Evolutionary conservation across 2,113 vertebrate genomes (phyloP).

Genomic region (Myiagra hebetior): DNA sequence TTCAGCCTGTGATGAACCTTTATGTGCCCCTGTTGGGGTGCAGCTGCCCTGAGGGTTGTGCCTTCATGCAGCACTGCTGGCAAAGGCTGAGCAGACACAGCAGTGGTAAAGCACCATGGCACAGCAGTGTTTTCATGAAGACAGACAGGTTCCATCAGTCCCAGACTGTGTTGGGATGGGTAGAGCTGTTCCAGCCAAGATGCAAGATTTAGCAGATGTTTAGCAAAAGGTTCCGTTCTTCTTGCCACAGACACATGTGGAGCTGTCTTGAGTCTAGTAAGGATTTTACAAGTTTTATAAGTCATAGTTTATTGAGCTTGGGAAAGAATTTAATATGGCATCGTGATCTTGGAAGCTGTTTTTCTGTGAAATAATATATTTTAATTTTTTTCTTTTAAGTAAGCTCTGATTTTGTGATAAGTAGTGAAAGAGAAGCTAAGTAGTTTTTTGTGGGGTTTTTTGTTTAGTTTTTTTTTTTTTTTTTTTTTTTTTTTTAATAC

Average conservation of each 20-base stretch:
- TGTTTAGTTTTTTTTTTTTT: neutral
- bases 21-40: neutral
- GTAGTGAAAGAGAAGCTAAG: neutral
- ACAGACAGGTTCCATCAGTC: neutral
- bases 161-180: slow-evolving; percentile 30
- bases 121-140: neutral
- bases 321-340: slow-evolving; percentile 73
- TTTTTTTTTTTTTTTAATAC: neutral
- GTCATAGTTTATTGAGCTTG: slow-evolving; percentile 74
- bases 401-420: neutral
- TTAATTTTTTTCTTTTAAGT: slow-evolving; percentile 31
- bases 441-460: neutral
- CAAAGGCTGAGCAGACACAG: neutral
- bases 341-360: slow-evolving; percentile 55
- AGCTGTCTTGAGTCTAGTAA: slow-evolving; percentile 74
- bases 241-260: slow-evolving; percentile 70
- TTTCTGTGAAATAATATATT: slow-evolving; percentile 11
- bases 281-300: slow-evolving; percentile 76
- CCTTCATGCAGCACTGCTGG: neutral
- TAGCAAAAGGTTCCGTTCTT: slow-evolving; percentile 74
- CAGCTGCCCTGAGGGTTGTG: neutral
- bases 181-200: slow-evolving; percentile 52
- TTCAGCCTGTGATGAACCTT: neutral
- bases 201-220: slow-evolving; percentile 72
- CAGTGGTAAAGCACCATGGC: neutral